Base-by-base conservation (phyloP, 2,113 vertebrate genomes). In the Polypterus bichir region DNA sequence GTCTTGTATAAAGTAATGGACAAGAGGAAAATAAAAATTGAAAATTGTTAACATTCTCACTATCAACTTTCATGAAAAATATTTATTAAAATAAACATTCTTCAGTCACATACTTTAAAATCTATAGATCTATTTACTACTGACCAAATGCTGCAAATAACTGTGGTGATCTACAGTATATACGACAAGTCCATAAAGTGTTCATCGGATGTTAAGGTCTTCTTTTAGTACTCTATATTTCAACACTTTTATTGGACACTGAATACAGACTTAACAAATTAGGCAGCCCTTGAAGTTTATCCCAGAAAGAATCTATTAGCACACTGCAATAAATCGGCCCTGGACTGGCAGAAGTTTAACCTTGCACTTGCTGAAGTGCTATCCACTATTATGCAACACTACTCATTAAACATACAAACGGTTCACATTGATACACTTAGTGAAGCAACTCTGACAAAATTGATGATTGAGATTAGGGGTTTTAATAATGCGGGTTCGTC, bases 181-280 rank as follows among this genome's bases (percentile, higher is more conserved):
- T 7, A 6, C 8, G 48, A 7, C 48, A 44, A 62, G 55, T 49
- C 46, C 46, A 66, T 66, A 59, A 66, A 52, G 62, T 62, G 56
- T 62, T 62, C 59, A 62, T 51, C 11, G 57, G 11, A 7, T 58
- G 56, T 66, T 56, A 63, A 63, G 54, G 61, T 62, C 53, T 48
- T 55, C 61, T 52, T 51, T 66, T 66, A 66, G 49, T 44, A 46
- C 27, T 47, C 51, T 49, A 57, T 65, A 55, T 62, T 48, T 55
- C 51, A 62, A 9, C n/a, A n/a, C 44, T 54, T 62, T 66, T 62
- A 63, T 54, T 62, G 65, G 56, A 63, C 61, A 52, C 27, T 49
- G 60, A 62, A n/a, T 59, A 45, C 48, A 48, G 56, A 54, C 56
- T 59, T 49, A 54, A 55, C 61, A 62, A 63, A 66, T 66, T 66